phyloP scores from a whole-genome alignment of 2,797 vertebrate genomes.

The Allobates femoralis region DNA sequence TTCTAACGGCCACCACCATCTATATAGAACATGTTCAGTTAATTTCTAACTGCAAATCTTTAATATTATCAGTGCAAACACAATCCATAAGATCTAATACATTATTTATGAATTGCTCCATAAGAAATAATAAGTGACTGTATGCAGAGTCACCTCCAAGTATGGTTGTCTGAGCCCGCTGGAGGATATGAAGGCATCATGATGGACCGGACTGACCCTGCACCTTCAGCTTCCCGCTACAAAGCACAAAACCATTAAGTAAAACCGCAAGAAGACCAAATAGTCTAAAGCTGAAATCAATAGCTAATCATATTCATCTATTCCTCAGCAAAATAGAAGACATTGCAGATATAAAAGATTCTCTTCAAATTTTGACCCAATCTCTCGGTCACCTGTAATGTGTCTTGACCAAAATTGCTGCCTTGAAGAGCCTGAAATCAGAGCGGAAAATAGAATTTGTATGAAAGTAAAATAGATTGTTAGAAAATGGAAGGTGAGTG shows the following conservation, averaged over 20 bases:
- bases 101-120: no score
- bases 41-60: no score
- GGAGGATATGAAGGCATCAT: not conserved
- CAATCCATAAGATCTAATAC: no score
- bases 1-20: no score
- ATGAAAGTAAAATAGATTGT: not conserved
- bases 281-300: not conserved
- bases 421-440: not conserved
- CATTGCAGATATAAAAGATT: not conserved
- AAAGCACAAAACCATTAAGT: not conserved
- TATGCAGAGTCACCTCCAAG: no score
- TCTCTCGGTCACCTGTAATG: not conserved
- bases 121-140: no score
- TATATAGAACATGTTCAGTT: no score
- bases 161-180: not conserved
- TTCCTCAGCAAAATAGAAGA: not conserved
- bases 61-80: no score
- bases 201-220: not conserved
- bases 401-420: not conserved
- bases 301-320: not conserved
- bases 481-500: not conserved
- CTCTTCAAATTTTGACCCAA: slow-evolving; percentile 7
- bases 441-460: not conserved
- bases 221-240: not conserved
- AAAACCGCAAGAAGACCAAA: not conserved